These are phyloP conservation scores for Rhizoglyphus robini DNA, from an alignment of 1,140 invertebrate species.

Conservation along the genomic window DNA sequence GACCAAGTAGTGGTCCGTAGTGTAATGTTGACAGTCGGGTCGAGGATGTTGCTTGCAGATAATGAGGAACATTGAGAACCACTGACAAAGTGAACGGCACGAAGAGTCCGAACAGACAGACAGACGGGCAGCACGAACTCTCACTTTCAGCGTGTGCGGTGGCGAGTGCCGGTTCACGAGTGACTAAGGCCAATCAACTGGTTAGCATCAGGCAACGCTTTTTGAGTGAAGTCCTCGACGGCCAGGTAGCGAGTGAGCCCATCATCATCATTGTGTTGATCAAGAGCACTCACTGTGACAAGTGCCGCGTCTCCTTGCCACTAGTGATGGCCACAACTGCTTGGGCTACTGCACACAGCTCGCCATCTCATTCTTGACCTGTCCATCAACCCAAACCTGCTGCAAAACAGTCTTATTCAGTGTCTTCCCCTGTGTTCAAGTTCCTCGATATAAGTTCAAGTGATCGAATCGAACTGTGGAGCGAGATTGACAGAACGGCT, in stretches of 20 bases:
- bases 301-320: not conserved
- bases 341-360: not conserved
- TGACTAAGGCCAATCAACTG: not conserved
- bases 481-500: not conserved
- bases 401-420: not conserved
- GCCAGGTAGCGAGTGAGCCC: not conserved
- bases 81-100: no score
- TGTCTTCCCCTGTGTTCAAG: not conserved
- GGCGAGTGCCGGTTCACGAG: no score
- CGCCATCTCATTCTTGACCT: not conserved
- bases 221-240: not conserved
- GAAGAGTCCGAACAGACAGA: no score
- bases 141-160: not conserved
- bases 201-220: not conserved
- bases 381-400: not conserved
- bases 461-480: not conserved
- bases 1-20: no score
- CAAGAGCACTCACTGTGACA: not conserved
- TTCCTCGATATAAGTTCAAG: not conserved
- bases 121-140: not conserved
- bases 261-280: not conserved
- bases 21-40: no score
- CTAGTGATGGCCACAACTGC: not conserved
- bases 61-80: no score
- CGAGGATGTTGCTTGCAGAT: no score